phyloP scores from a whole-genome alignment of 2,797 vertebrate genomes.

The Oryzias sinensis region DNA sequence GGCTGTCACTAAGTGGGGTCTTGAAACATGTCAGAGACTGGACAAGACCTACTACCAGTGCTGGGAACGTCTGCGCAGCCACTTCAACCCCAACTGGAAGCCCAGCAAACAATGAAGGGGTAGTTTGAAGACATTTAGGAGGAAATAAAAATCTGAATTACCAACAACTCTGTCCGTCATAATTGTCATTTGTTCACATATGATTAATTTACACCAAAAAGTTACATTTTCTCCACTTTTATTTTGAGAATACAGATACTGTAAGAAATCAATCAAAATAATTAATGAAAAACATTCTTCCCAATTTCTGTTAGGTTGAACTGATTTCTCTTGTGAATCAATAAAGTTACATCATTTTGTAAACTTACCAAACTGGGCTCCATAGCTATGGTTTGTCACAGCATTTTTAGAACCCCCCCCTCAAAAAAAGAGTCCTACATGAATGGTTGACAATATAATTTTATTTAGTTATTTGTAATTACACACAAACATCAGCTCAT shows the following conservation, averaged over 20 bases:
- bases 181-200: too few relatives aligned
- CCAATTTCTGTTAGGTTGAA: too few relatives aligned
- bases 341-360: too few relatives aligned
- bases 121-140: not conserved
- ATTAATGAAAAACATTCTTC: too few relatives aligned
- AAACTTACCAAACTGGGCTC: too few relatives aligned
- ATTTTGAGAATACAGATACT: too few relatives aligned
- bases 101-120: constrained; percentile 68
- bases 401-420: too few relatives aligned
- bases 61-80: constrained; percentile 89
- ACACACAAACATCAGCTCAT: constrained; percentile 69
- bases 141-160: not conserved
- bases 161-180: not conserved
- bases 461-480: constrained; percentile 74
- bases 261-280: too few relatives aligned
- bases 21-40: constrained; percentile 84
- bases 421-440: constrained; percentile 21
- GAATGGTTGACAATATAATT: constrained; percentile 56
- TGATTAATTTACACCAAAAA: too few relatives aligned
- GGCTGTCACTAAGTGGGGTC: constrained; percentile 92
- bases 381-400: too few relatives aligned
- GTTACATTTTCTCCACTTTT: too few relatives aligned
- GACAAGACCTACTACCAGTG: constrained; percentile 93
- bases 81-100: constrained; percentile 85
- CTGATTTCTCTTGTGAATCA: too few relatives aligned